Conservation (phyloP, 1,140 invertebrate genomes). For the Colletes gigas region DNA sequence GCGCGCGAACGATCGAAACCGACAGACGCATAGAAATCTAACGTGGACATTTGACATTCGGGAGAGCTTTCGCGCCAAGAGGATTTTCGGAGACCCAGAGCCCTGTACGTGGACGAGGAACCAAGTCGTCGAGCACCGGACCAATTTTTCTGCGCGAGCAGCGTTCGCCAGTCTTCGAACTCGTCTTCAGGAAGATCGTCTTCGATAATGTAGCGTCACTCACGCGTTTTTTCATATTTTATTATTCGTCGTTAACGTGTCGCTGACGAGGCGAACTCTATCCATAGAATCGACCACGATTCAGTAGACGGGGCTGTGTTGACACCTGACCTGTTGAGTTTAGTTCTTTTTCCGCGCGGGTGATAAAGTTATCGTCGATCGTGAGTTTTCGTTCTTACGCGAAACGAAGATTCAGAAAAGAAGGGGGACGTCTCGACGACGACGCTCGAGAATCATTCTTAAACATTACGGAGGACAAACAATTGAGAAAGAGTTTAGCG, state of each 20-base stretch:
- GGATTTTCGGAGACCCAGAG: neutral
- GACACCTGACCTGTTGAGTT: too few species aligned
- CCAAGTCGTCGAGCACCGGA: neutral
- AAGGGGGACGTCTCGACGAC: neutral
- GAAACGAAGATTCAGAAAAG: neutral
- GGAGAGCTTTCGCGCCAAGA: neutral
- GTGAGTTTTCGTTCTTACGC: neutral
- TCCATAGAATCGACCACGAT: neutral
- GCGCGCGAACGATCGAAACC: too few species aligned
- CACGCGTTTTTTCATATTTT: neutral
- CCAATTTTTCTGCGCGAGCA: conserved; percentile 5
- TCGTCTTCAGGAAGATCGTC: neutral
- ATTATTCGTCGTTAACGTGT: neutral
- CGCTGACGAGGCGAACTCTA: neutral
- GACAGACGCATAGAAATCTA: too few species aligned
- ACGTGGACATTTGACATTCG: neutral
- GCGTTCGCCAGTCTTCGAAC: too few species aligned
- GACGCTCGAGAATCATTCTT: neutral
- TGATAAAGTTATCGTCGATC: too few species aligned
- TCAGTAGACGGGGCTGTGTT: too few species aligned
- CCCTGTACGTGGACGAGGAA: neutral
- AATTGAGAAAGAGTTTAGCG: too few species aligned
- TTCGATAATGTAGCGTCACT: neutral
- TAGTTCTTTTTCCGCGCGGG: neutral
- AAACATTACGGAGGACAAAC: too few species aligned